Base-by-base conservation (phyloP, 2,113 vertebrate genomes). In the Chrysemys picta region DNA sequence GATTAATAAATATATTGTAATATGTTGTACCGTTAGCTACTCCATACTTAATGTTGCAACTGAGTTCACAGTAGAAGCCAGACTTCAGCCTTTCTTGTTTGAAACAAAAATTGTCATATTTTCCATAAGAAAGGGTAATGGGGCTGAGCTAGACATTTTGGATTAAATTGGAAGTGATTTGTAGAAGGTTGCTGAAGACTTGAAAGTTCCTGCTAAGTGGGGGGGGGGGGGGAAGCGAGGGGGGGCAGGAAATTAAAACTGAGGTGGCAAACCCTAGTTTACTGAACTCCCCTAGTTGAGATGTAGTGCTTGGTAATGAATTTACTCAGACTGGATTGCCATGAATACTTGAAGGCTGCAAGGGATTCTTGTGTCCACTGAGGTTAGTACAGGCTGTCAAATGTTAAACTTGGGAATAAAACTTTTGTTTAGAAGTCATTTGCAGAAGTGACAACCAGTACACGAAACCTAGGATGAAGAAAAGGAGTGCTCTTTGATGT, bases 11-110 rank as follows among this genome's bases (percentile, higher is more conserved):
- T 17, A 27, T 24, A 7, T 59, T 76, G 1, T 5, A 35, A 82
- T 47, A 0, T n/a, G n/a, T 76, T 84, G 47, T 56, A 16, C 27
- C 0, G 0, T 6, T 62, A 75, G 14, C 2, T 2, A 0, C 5
- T 45, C 22, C 3, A 5, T 24, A 9, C 56, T 4, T 69, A 10
- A 6, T 79, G 62, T 11, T 90, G 59, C 8, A 80, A 54, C 49
- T 1, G 19, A 13, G 12, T 22, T 52, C 0, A 27, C 35, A 87
- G 22, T 6, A 87, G 38, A 50, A 87, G 19, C 49, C 91, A 49
- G 5, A 0, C 5, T 1, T 57, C 3, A 2, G 24, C 17, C 84
- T 53, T 52, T n/a, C 42, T 9, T 80, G 52, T 4, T 1, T 3
- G 52, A 2, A 56, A 79, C 10, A 4, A 52, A 78, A 11, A 3